These are phyloP conservation scores for Rhabdomys pumilio DNA, from an alignment of 2,797 vertebrate genomes.

Conservation along the genomic window DNA sequence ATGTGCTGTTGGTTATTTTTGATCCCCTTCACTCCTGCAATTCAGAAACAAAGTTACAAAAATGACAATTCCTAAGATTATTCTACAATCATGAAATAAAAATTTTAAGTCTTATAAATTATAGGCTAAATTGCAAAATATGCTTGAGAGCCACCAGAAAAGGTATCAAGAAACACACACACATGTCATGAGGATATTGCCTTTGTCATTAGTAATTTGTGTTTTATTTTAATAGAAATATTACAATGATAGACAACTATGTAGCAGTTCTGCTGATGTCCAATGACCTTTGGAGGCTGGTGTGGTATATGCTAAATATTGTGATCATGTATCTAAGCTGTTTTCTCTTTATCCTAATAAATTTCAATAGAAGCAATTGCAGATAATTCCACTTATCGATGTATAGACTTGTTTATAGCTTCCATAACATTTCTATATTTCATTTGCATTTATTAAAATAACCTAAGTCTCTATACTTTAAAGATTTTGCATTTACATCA, in stretches of 20 bases:
- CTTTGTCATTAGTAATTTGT: neutral
- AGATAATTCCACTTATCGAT: neutral
- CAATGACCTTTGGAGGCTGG: neutral
- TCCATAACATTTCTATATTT: conserved; percentile 13
- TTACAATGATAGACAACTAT: neutral
- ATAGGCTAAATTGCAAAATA: conserved; percentile 8
- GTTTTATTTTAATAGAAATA: conserved; percentile 46
- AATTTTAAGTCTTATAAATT: conserved; percentile 14
- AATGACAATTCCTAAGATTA: conserved; percentile 33
- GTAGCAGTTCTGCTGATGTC: neutral
- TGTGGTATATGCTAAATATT: neutral
- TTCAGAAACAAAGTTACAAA: neutral
- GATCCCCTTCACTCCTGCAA: neutral
- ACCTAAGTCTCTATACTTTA: conserved; percentile 13
- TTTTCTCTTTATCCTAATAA: conserved; percentile 33
- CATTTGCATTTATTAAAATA: conserved; percentile 22
- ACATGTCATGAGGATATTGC: neutral
- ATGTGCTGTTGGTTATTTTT: neutral
- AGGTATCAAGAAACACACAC: neutral
- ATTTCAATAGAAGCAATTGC: conserved; percentile 21
- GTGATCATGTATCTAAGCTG: neutral
- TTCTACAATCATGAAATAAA: conserved; percentile 45
- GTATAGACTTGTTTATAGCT: neutral
- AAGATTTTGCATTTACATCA: conserved; percentile 55
- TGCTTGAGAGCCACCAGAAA: conserved; percentile 10